Evolutionary conservation across 2,113 vertebrate genomes (phyloP), one percentile per base, ranked within the genome.

Genomic region (Passer montanus): DNA sequence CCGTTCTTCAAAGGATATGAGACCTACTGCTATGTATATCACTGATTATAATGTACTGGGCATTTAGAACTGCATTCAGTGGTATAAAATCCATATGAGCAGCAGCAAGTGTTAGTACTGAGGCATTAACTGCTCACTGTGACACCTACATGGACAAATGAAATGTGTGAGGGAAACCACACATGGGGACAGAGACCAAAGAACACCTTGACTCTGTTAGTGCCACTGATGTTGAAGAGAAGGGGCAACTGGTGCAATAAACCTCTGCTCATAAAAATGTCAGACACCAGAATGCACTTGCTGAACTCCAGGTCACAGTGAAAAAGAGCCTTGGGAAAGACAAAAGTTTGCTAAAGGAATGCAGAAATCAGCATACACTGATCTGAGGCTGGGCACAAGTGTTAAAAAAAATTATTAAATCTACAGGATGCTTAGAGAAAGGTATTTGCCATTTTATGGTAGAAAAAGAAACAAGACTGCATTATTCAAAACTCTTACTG

Each of bases 81-180:
- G 10, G 4, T 37, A 58, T 28, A 28, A 78, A 87, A 73, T 7
- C 26, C 44, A 3, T 0, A 58, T 9, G 7, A 91, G 26, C 15
- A 33, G 9, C 12, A 37, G 27, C 1, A 12, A 11, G 4, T 55
- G 58, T 62, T 23, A 76, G 33, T 33, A 20, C 9, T 55, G 31
- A 9, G 2, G 3, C 44, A 59, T 28, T 27, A 78, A 55, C 15
- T 41, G 13, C 24, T 76, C 53, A 27, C 35, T 66, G n/a, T 19
- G 39, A 55, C 28, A 87, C 0, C 0, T 13, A 10, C 0, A 4
- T 31, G 55, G 3, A 69, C 4, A 72, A 55, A 50, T 6, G 3
- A 55, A 73, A 70, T 12, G 11, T 0, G 5, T 18, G 28, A 78
- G 41, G 30, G 70, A 87, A 89, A 23, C 10, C 46, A 84, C 26